Evolutionary conservation across 23 tunicate genomes (phyloP), one percentile per base, ranked within the genome.

Genomic region (Aplidium turbinatum): DNA sequence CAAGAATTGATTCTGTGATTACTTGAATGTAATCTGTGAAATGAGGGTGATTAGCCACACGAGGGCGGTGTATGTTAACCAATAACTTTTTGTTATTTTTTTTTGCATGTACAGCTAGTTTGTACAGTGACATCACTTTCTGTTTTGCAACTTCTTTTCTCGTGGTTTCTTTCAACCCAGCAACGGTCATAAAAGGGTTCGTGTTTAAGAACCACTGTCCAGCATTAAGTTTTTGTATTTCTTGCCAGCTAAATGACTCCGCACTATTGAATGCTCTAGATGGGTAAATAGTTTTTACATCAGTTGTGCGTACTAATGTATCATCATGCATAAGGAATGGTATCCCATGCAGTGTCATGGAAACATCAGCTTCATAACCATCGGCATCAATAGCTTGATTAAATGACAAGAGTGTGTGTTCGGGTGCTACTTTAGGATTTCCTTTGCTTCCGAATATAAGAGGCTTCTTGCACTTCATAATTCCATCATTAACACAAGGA

Each of bases 191-290:
- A 66, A 63, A 83, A 11, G 89, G 89, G 31, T 83, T 52, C 18
- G 42, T 36, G 16, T 50, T 25, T 13, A 83, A 23, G 39, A 65
- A 83, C 82, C 82, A 76, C 19, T 51, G 50, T 18, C 89, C 89
- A 65, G 81, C 76, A 35, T 83, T 58, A 1, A 83, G 82, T 51
- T 75, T 2, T 45, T 76, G 74, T 23, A 82, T 34, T 52, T 83
- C 82, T 19, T 33, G 25, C 89, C 82, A 77, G 23, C 69, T 83
- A 31, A 83, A 83, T 20, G n/a, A 5, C 35, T 78, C 83, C 32
- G 89, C 65, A 16, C 11, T 23, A 18, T 77, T 38, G 38, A 65
- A 6, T 27, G n/a, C 31, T 19, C 50, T 48, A 27, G 50, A 36
- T 2, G 89, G 83, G 36, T 64, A 83, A 64, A 83, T 68, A 0